A percentile compares a stretch with the other conserved stretches of the same genome.
phyloP scores from a whole-genome alignment of 1,140 invertebrate species.

The Diabrotica undecimpunctata region DNA sequence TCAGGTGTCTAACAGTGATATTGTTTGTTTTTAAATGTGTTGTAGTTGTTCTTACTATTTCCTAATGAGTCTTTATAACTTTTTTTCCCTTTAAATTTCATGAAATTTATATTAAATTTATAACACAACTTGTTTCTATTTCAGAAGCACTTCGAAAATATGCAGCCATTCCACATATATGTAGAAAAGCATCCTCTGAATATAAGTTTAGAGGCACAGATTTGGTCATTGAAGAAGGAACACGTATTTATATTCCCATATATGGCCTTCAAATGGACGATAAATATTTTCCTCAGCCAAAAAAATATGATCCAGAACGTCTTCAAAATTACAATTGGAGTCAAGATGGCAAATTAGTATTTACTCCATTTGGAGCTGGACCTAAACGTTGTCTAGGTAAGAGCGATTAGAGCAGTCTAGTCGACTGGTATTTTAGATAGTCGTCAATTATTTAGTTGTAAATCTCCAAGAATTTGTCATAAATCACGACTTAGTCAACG shows the following conservation, averaged over 20 bases:
- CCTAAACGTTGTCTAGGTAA: slow-evolving; percentile 57
- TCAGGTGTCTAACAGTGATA: too few species aligned
- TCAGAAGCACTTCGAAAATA: slow-evolving; percentile 52
- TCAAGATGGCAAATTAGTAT: slow-evolving; percentile 48
- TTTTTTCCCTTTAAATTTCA: too few species aligned
- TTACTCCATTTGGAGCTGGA: slow-evolving; percentile 57
- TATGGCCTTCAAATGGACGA: slow-evolving; percentile 48
- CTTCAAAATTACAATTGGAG: slow-evolving; percentile 45
- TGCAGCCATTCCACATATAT: slow-evolving; percentile 42
- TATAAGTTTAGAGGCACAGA: slow-evolving; percentile 42
- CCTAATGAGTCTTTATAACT: too few species aligned
- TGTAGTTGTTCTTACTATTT: too few species aligned
- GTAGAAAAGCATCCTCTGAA: slow-evolving; percentile 35
- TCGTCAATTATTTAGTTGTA: too few species aligned
- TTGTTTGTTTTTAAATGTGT: too few species aligned
- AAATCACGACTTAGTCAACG: too few species aligned
- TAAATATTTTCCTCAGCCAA: slow-evolving; percentile 55
- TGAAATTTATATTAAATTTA: too few species aligned
- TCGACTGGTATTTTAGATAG: too few species aligned
- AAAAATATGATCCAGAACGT: slow-evolving; percentile 56
- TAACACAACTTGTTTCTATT: too few species aligned
- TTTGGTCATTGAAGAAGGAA: slow-evolving; percentile 45
- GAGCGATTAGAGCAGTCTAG: too few species aligned
- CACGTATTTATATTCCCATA: slow-evolving; percentile 42
- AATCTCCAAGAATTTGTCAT: too few species aligned